Conservation (phyloP, 2,113 vertebrate species). For the Leiothrix lutea region DNA sequence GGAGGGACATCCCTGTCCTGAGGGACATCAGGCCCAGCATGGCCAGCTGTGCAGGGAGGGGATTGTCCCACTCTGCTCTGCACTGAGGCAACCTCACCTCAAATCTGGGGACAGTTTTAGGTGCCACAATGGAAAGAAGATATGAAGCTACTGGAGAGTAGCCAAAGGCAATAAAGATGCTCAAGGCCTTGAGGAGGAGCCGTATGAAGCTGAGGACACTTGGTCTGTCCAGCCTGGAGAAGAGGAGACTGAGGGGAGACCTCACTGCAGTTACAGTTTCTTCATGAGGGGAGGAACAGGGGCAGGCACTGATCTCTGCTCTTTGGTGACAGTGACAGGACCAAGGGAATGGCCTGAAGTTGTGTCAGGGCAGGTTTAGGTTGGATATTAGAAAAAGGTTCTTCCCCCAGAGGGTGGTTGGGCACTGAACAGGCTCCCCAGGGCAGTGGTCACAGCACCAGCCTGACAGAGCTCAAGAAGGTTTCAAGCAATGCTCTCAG, state of each 20-base stretch:
- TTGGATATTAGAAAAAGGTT: accelerated
- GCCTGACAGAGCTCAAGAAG: not conserved
- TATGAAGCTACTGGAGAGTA: not conserved
- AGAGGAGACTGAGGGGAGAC: not conserved
- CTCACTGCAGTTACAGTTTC: accelerated
- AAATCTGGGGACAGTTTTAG: not conserved
- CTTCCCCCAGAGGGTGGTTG: accelerated
- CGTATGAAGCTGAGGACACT: accelerated
- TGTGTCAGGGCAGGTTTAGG: not conserved
- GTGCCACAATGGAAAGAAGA: accelerated
- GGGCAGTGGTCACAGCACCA: not conserved
- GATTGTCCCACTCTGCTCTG: not conserved
- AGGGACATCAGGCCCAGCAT: not conserved
- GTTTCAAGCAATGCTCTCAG: accelerated
- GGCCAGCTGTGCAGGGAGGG: accelerated
- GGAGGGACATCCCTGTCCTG: not conserved
- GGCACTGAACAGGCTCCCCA: not conserved
- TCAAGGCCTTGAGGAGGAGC: not conserved
- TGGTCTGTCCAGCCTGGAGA: not conserved
- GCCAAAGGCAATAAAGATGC: not conserved
- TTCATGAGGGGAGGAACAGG: accelerated
- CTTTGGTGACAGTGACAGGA: not conserved
- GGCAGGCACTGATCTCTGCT: not conserved
- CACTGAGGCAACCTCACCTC: accelerated
- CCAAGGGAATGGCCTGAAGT: accelerated